A percentile compares a stretch with the other conserved stretches of the same genome.
Evolutionary conservation across 1,140 invertebrate species (phyloP).

Genomic region (Eurosta solidaginis): DNA sequence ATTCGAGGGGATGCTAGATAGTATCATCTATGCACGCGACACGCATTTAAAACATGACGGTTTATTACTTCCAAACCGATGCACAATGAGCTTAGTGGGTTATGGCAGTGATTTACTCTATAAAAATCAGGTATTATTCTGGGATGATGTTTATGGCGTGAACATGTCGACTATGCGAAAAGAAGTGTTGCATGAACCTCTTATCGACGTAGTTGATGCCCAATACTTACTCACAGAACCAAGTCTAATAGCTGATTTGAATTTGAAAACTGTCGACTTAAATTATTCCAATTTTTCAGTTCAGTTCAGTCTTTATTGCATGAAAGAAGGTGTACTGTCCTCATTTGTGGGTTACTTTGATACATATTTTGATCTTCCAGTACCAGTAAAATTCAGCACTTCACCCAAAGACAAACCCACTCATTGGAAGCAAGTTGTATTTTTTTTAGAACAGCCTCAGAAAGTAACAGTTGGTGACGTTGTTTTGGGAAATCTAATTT

Average conservation of each 20-base stretch:
- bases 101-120: conserved; percentile 84
- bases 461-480: conserved; percentile 75
- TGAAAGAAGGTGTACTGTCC: conserved; percentile 76
- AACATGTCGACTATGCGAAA: conserved; percentile 94
- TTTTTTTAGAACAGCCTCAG: conserved; percentile 79
- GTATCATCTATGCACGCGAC: conserved; percentile 88
- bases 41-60: conserved; percentile 76
- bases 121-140: conserved; percentile 79
- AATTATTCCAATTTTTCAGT: conserved; percentile 82
- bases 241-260: conserved; percentile 70
- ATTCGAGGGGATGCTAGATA: conserved; percentile 98
- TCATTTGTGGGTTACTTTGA: conserved; percentile 94
- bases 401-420: conserved; percentile 77
- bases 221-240: conserved; percentile 78
- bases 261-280: conserved; percentile 81
- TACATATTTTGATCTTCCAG: conserved; percentile 80
- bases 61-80: conserved; percentile 84
- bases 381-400: conserved; percentile 71
- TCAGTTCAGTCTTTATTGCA: conserved; percentile 75
- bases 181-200: conserved; percentile 86
- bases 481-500: conserved; percentile 69
- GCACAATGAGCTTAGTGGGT: conserved; percentile 85
- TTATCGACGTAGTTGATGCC: conserved; percentile 81
- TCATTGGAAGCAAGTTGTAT: conserved; percentile 97
- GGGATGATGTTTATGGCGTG: conserved; percentile 96